phyloP scores from a whole-genome alignment of 2,113 vertebrate genomes.

The Megalops atlanticus region DNA sequence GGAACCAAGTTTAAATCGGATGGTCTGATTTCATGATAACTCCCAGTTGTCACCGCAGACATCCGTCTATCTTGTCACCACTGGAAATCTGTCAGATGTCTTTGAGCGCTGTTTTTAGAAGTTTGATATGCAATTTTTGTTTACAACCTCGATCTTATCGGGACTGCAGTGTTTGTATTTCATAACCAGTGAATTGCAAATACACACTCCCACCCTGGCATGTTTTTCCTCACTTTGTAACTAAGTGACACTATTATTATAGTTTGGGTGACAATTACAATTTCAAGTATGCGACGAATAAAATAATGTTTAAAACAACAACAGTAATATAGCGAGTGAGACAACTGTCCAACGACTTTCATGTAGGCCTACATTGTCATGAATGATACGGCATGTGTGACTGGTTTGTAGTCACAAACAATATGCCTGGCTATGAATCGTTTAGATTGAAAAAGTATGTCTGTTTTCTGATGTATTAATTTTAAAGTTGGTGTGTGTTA shows the following conservation, averaged over 20 bases:
- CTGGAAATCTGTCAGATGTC: slow-evolving; percentile 52
- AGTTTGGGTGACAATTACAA: not conserved
- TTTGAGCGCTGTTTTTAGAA: slow-evolving; percentile 47
- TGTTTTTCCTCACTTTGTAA: not conserved
- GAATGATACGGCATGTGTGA: not conserved
- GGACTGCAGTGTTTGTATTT: not conserved
- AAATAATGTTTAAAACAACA: not conserved
- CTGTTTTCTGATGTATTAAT: not conserved
- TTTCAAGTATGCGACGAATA: not conserved
- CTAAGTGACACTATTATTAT: not conserved
- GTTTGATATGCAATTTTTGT: slow-evolving; percentile 33
- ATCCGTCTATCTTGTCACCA: slow-evolving; percentile 60
- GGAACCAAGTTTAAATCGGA: slow-evolving; percentile 47
- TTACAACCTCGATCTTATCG: slow-evolving; percentile 10
- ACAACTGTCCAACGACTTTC: not conserved
- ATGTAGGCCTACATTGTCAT: not conserved
- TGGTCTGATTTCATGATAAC: slow-evolving; percentile 62
- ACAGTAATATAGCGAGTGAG: not conserved
- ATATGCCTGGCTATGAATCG: not conserved
- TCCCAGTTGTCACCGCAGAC: slow-evolving; percentile 54
- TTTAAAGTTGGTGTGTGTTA: not conserved
- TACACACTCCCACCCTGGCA: not conserved
- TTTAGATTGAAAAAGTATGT: not conserved
- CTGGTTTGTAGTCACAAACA: not conserved
- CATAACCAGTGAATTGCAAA: not conserved